These are phyloP conservation scores for Parascotia fuliginaria DNA, from an alignment of 2,888 invertebrate species.

Conservation along the genomic window DNA sequence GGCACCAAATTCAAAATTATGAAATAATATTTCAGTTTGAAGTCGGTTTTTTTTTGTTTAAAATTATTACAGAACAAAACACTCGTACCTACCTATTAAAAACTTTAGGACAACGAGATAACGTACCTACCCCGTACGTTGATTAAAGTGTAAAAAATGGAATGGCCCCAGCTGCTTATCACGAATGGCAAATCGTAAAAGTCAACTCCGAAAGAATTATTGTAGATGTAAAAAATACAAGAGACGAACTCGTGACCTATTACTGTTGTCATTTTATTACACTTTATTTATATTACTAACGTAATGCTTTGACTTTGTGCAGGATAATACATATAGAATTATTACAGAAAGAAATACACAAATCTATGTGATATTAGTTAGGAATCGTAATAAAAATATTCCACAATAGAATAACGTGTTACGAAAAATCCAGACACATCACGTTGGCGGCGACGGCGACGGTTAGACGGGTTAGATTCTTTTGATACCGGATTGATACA, in stretches of 20 bases:
- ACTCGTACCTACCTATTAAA: too few species aligned
- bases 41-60: too few species aligned
- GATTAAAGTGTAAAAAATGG: slow-evolving; percentile 9
- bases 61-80: not conserved
- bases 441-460: too few species aligned
- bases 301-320: not conserved
- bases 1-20: too few species aligned
- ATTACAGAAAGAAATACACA: not conserved
- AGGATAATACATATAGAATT: not conserved
- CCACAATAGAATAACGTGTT: not conserved
- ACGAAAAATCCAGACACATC: not conserved
- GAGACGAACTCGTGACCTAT: not conserved
- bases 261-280: not conserved
- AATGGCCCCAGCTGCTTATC: slow-evolving; percentile 9
- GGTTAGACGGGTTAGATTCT: not conserved
- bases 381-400: not conserved
- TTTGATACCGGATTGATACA: not conserved
- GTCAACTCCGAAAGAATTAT: slow-evolving; percentile 1
- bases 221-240: not conserved
- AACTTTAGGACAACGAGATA: slow-evolving; percentile 3
- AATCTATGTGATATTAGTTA: not conserved
- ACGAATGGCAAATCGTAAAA: slow-evolving; percentile 7
- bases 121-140: slow-evolving; percentile 2
- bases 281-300: not conserved
- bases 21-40: too few species aligned